phyloP scores from a whole-genome alignment of 2,113 vertebrate genomes.

The Urocolius indicus region DNA sequence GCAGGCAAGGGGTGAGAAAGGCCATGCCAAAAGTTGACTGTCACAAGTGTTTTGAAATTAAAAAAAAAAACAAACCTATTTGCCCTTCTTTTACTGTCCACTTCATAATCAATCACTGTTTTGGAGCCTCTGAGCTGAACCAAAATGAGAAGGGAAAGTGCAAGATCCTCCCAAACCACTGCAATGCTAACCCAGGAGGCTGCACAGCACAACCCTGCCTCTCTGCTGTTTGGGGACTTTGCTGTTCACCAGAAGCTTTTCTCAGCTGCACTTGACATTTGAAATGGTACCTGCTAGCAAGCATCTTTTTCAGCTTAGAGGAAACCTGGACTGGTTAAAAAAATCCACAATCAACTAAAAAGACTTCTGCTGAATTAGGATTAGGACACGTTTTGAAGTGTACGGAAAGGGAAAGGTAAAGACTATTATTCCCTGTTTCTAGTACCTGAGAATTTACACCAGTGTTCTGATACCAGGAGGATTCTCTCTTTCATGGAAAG shows the following conservation, averaged over 20 bases:
- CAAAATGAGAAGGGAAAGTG: neutral
- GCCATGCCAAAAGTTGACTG: neutral
- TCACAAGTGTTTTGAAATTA: neutral
- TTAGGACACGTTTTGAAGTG: neutral
- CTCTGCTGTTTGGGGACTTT: neutral
- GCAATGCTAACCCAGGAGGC: accelerated
- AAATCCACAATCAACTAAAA: neutral
- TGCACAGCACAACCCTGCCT: neutral
- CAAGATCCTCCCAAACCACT: neutral
- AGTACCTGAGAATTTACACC: neutral
- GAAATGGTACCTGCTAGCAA: neutral
- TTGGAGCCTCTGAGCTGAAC: neutral
- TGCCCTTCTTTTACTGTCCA: neutral
- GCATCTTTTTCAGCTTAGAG: neutral
- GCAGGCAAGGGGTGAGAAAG: neutral
- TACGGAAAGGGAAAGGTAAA: neutral
- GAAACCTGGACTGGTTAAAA: neutral
- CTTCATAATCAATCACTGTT: neutral
- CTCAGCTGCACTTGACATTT: neutral
- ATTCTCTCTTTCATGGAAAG: neutral
- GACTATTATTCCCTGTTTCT: neutral
- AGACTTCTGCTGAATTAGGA: neutral
- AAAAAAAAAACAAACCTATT: neutral
- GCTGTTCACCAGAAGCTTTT: neutral
- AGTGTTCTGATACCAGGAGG: neutral